Base-by-base conservation (phyloP, 2,888 invertebrate species). In the Acanthoscelides obtectus region DNA sequence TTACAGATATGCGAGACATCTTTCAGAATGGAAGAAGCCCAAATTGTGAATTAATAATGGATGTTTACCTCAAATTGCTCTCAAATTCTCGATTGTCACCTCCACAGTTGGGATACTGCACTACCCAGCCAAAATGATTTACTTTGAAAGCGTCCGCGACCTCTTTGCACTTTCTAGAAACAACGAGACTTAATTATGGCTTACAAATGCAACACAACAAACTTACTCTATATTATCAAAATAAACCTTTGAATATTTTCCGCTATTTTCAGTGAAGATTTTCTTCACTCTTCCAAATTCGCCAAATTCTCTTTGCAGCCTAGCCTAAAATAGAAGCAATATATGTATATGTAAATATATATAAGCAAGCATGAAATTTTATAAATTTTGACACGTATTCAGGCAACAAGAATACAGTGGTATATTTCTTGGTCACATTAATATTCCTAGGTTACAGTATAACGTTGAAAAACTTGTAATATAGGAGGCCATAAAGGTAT, bases 261-360 rank as follows among this genome's bases (percentile, higher is more conserved):
- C 66, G 5, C 67, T 22, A 0, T 69, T 67, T 22, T 76, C 70
- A 6, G 79, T 22, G 69, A 71, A 81, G 19, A 81, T 64, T 72
- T 80, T 80, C 19, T 6, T 71, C n/a, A 79, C 67, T 19, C 73
- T 69, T 19, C 80, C 80, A 74, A 78, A 80, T 68, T 73, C 73
- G n/a, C 25, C 67, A 69, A 79, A 79, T 45, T 75, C 77, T 19
- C 22, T 69, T 68, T 64, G 71, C 25, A 76, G 68, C n/a, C 65
- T 20, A n/a, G 1, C 45, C 77, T 77, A 71, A 72, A 73, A 74
- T 65, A 65, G 65, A 75, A 63, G 12, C n/a, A 63, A 73, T 21
- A 20, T 22, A 64, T 63, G 20, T 70, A 22, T 69, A 64, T 5
- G 12, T 68, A 66, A n/a, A n/a, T n/a, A n/a, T n/a, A n/a, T n/a